Percentiles rank a stretch among this genome's conserved stretches.
These are phyloP conservation scores for Montipora capricornis DNA, from an alignment of 64 coral and sea anemone species.

Conservation along the genomic window DNA sequence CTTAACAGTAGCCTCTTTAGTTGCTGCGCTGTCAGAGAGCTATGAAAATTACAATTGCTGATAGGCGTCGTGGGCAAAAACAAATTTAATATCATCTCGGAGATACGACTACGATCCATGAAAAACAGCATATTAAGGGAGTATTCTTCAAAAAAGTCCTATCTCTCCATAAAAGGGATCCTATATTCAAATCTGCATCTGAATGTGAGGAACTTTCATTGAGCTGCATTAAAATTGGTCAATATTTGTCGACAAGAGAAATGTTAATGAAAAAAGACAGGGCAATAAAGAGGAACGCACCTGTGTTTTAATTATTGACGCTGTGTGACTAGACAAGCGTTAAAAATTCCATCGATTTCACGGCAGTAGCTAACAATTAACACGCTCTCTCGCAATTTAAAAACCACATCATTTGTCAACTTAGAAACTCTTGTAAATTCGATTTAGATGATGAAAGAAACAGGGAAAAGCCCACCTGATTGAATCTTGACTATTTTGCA, in stretches of 20 bases:
- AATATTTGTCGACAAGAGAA: not conserved
- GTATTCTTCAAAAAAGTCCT: not conserved
- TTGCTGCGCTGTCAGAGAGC: not conserved
- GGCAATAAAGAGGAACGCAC: not conserved
- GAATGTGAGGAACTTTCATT: not conserved
- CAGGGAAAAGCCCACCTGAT: slow-evolving; percentile 62
- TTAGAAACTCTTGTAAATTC: too few relatives aligned
- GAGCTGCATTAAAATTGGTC: not conserved
- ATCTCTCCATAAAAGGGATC: too few relatives aligned
- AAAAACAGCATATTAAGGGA: not conserved
- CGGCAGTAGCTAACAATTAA: not conserved
- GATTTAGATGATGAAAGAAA: too few relatives aligned
- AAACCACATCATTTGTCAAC: not conserved
- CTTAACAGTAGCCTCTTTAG: not conserved
- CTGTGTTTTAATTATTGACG: not conserved
- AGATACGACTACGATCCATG: not conserved
- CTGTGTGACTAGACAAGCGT: not conserved
- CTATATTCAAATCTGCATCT: not conserved
- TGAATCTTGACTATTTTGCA: slow-evolving; percentile 68
- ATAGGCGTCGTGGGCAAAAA: not conserved
- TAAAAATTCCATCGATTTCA: not conserved
- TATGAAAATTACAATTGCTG: not conserved
- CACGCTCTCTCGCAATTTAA: not conserved
- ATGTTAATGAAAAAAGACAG: not conserved
- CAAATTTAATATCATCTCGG: not conserved